These are phyloP conservation scores for Tyrannus savana DNA, from an alignment of 2,113 vertebrate species.

Conservation along the genomic window DNA sequence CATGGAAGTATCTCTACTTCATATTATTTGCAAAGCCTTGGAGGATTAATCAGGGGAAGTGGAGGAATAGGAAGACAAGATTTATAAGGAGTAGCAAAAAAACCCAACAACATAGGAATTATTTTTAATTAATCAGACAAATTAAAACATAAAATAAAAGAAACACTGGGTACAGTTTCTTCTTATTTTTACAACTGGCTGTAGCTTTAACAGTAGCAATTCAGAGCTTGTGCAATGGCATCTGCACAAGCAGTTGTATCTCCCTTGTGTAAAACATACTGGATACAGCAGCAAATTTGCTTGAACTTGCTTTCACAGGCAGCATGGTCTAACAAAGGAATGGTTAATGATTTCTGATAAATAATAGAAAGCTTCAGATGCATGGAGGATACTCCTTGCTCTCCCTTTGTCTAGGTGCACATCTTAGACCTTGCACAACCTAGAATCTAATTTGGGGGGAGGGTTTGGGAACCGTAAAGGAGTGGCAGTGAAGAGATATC, in stretches of 20 bases:
- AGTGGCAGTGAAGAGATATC: not conserved
- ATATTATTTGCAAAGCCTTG: not conserved
- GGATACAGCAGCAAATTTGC: not conserved
- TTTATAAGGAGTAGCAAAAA: not conserved
- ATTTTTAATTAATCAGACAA: not conserved
- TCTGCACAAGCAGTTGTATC: slow-evolving; percentile 2
- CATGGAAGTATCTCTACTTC: not conserved
- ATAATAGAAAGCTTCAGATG: slow-evolving; percentile 31
- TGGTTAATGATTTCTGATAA: slow-evolving; percentile 46
- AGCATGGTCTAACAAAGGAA: slow-evolving; percentile 33
- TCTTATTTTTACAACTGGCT: not conserved
- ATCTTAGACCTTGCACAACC: not conserved
- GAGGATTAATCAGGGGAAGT: not conserved
- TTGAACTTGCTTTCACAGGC: not conserved
- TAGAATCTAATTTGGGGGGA: not conserved
- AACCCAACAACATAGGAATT: not conserved
- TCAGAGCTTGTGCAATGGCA: not conserved
- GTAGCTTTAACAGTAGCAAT: not conserved
- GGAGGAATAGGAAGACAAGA: not conserved
- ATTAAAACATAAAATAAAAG: not conserved
- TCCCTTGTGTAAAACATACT: not conserved
- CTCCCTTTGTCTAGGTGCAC: not conserved
- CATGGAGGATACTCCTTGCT: not conserved
- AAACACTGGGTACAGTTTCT: not conserved
- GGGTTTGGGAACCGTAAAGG: not conserved